Evolutionary conservation across 2,888 invertebrate genomes (phyloP).

Genomic region (Fragum sueziense): DNA sequence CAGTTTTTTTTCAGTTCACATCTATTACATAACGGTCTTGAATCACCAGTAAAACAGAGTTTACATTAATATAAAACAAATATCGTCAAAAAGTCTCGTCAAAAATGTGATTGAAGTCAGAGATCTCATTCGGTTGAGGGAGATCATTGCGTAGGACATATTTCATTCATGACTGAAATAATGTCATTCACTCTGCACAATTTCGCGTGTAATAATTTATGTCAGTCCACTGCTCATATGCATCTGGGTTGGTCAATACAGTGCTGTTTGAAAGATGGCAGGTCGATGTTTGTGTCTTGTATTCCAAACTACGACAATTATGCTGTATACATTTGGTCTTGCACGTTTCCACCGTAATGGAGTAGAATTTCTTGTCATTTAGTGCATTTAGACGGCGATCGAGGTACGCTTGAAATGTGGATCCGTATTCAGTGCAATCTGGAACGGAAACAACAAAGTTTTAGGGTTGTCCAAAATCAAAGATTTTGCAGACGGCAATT

Average conservation of each 20-base stretch:
- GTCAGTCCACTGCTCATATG: neutral
- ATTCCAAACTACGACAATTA: neutral
- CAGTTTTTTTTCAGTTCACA: too few species aligned
- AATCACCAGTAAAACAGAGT: too few species aligned
- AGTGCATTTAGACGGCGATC: neutral
- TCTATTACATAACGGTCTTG: too few species aligned
- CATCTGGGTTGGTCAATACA: neutral
- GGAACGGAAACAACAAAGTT: neutral
- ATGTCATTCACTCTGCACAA: neutral
- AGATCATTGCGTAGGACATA: too few species aligned
- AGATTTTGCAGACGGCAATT: too few species aligned
- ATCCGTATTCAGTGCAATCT: neutral
- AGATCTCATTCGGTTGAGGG: too few species aligned
- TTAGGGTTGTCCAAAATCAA: too few species aligned
- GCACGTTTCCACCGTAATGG: neutral
- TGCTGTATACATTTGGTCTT: neutral
- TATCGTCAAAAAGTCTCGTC: too few species aligned
- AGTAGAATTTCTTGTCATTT: neutral
- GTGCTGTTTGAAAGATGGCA: neutral
- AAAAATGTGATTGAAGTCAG: too few species aligned
- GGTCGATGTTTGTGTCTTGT: neutral
- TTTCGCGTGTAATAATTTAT: neutral
- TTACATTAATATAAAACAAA: too few species aligned
- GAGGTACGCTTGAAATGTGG: neutral
- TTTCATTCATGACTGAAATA: too few species aligned